Conservation (phyloP, 2,888 invertebrate genomes). For the Spodoptera exigua region DNA sequence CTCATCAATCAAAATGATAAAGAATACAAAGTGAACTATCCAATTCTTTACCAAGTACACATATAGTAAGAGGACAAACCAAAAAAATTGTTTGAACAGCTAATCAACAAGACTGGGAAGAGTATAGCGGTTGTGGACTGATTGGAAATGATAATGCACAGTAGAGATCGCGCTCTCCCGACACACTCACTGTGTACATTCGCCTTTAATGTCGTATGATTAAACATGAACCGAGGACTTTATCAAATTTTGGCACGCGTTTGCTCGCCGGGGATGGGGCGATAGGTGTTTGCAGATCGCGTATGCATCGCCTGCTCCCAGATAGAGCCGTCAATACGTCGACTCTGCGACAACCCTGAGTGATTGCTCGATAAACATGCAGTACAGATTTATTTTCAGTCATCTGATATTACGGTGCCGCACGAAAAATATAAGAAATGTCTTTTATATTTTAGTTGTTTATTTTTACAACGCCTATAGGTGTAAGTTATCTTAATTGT, state of each 20-base stretch:
- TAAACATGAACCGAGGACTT: slow-evolving; percentile 86
- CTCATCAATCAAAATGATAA: slow-evolving; percentile 16
- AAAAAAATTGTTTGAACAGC: slow-evolving; percentile 71
- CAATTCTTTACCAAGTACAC: slow-evolving; percentile 46
- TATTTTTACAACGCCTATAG: background rate
- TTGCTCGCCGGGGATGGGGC: slow-evolving; percentile 76
- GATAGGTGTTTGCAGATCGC: slow-evolving; percentile 83
- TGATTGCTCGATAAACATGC: slow-evolving; percentile 82
- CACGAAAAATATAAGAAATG: slow-evolving; percentile 14
- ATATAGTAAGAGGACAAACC: slow-evolving; percentile 57
- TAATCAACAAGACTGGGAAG: slow-evolving; percentile 64
- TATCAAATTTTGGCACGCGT: slow-evolving; percentile 89
- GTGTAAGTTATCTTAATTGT: too few relatives aligned
- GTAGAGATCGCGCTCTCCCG: slow-evolving; percentile 68
- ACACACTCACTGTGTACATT: slow-evolving; percentile 64
- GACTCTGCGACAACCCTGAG: slow-evolving; percentile 77
- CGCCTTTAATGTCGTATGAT: slow-evolving; percentile 84
- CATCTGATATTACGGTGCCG: slow-evolving; percentile 33
- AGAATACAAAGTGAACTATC: slow-evolving; percentile 22
- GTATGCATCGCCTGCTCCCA: slow-evolving; percentile 77
- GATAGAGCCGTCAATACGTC: slow-evolving; percentile 87
- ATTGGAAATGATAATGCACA: slow-evolving; percentile 81
- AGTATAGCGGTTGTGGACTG: slow-evolving; percentile 63
- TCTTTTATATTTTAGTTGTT: slow-evolving; percentile 1
- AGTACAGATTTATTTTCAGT: slow-evolving; percentile 62